Percentiles rank a stretch among this genome's conserved stretches.
Evolutionary conservation across 2,888 invertebrate species (phyloP).

Genomic region (Scrobipalpa atriplicella): DNA sequence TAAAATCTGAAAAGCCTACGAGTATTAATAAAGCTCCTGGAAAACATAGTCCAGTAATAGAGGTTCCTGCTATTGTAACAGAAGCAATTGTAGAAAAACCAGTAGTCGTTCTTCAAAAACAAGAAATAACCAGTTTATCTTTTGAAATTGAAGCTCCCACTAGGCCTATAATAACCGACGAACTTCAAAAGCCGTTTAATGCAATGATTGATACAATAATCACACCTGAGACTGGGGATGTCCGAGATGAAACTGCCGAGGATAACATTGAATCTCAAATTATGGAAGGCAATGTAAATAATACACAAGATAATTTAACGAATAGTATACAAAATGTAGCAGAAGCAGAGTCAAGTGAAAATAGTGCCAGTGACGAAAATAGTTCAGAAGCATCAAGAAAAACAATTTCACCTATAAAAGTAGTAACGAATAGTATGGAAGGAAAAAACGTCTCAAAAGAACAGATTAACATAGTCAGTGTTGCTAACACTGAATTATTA

Average conservation of each 20-base stretch:
- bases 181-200: slow-evolving; percentile 45
- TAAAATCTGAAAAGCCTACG: background rate
- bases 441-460: background rate
- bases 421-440: background rate
- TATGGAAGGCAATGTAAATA: background rate
- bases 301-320: slow-evolving; percentile 17
- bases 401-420: slow-evolving; percentile 26
- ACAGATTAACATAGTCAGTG: background rate
- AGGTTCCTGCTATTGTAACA: background rate
- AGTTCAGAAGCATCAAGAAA: slow-evolving; percentile 27
- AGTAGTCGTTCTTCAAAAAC: slow-evolving; percentile 39
- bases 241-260: background rate
- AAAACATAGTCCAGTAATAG: background rate
- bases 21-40: background rate
- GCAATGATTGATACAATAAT: slow-evolving; percentile 52
- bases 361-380: slow-evolving; percentile 24
- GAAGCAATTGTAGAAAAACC: slow-evolving; percentile 9
- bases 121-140: slow-evolving; percentile 45
- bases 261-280: background rate
- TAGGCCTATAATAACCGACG: slow-evolving; percentile 52
- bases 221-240: background rate
- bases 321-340: slow-evolving; percentile 18
- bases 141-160: slow-evolving; percentile 46
- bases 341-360: slow-evolving; percentile 13
- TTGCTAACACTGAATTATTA: background rate